Base-by-base conservation (phyloP, 2,888 invertebrate genomes). In the Ectropis crepuscularia region DNA sequence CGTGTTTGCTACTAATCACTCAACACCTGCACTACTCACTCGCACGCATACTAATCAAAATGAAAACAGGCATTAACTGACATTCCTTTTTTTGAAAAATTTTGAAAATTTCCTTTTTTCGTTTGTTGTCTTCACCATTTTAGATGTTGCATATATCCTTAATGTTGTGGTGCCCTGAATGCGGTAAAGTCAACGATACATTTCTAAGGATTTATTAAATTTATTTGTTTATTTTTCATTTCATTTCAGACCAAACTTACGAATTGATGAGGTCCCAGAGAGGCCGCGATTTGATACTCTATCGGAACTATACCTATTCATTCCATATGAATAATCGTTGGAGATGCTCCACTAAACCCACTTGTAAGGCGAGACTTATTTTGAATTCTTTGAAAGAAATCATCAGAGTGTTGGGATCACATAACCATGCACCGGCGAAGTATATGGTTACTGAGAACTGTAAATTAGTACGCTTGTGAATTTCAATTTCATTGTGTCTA, bases 291-390 rank as follows among this genome's bases (percentile, higher is more conserved):
- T n/a, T 45, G 45, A 53, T 58, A 5, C 43, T 53, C 9, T 58
- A 45, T 36, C 39, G 53, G 0, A 36, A 43, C n/a, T 58, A 58
- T 28, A 63, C 63, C 0, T 63, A 63, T 36, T 9, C 7, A 0
- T 41, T 46, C 16, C 36, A 38, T 7, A 12, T 6, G 10, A 36
- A n/a, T 6, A 55, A 37, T 8, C 51, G 41, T 0, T 59, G 50
- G 51, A 28, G 41, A 10, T 64, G 60, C 11, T 64, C 64, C 5
- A 12, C 11, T 0, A 51, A 53, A 39, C 49, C 38, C 0, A 6
- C 9, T 0, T 68, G 65, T 48, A 61, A 42, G 39, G 63, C 49
- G 8, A 57, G n/a, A 12, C 36, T 68, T 2, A 2, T 37, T 0
- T 9, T 68, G 6, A 8, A 38, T 41, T 5, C 47, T 8, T 11